phyloP scores from a whole-genome alignment of 1,140 invertebrate species.

The Andricus grossulariae region DNA sequence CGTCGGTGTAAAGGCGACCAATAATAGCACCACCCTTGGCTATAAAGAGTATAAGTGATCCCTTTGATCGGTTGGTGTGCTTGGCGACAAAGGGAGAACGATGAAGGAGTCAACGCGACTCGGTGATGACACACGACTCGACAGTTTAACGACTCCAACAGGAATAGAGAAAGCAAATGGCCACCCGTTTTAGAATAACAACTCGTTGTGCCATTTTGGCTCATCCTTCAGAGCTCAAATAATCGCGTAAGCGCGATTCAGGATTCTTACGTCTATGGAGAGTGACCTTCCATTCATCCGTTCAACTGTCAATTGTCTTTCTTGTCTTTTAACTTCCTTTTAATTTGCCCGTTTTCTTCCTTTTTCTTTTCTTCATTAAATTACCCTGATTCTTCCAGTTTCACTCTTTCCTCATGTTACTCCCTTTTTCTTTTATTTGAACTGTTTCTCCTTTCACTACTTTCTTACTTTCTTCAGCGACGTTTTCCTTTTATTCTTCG shows the following conservation, averaged over 20 bases:
- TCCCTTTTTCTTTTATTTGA: no score
- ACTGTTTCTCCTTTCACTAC: no score
- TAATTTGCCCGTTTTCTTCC: no score
- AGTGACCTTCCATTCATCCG: background rate
- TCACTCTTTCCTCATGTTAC: no score
- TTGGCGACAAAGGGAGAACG: background rate
- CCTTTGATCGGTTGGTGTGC: background rate
- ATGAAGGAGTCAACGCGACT: constrained; percentile 19
- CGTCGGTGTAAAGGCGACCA: no score
- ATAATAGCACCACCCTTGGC: background rate
- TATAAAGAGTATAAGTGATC: background rate
- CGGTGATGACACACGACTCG: constrained; percentile 47
- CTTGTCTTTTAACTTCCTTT: no score
- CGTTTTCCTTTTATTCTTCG: no score
- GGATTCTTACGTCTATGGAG: background rate
- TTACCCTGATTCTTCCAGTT: no score
- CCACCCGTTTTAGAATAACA: constrained; percentile 52
- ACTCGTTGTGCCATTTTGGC: constrained; percentile 16
- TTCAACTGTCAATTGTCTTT: background rate
- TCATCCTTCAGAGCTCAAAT: background rate
- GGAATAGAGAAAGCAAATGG: constrained; percentile 39
- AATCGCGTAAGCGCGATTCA: background rate
- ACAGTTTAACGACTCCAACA: constrained; percentile 57
- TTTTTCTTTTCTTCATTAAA: no score
- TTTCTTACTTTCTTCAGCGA: no score